Evolutionary conservation across 2,888 invertebrate species (phyloP), one percentile per base, ranked within the genome.

Genomic region (Drosophila stalkeri): DNA sequence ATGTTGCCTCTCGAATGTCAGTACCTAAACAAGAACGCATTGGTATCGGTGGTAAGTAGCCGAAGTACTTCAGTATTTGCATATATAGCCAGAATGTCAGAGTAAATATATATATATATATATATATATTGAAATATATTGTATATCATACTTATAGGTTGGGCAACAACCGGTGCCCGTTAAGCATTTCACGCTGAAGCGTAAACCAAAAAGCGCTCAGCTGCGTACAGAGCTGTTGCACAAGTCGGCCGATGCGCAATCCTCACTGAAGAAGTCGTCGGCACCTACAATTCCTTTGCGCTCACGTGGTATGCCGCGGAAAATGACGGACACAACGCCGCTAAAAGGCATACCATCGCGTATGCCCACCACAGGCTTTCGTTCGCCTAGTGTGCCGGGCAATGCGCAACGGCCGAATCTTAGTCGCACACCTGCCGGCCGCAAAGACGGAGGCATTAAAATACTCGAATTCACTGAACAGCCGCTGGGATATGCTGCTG

Each of bases 261-360:
- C 96, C 43, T 98, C 97, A 92, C 94, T 98, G 87, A 98, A 98
- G 94, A 97, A 98, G 92, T 95, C 96, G 8, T 96, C 97, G 60
- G 97, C 97, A 0, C 97, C 98, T 0, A 97, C 97, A 0, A 97
- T 99, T 82, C 98, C 98, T 0, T 95, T 98, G 3, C 94, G 98
- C 76, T 97, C 97, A 23, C 93, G 97, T 72, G 97, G 96, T 80
- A 97, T 98, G 96, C 98, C 98, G 0, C 95, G 98, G 86, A 98
- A 98, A 94, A 98, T 99, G 98, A 98, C 98, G 86, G 98, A 99
- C 91, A 97, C 98, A 44, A 98, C 98, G 2, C 98, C 99, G 0
- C 93, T 98, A 41, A 98, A 98, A 91, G 98, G 98, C 1, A 96
- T 99, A 77, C 98, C 98, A 1, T 97, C 97, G 54, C 95, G 97